phyloP scores from a whole-genome alignment of 2,797 vertebrate species.

The Ispidina lecontei region DNA sequence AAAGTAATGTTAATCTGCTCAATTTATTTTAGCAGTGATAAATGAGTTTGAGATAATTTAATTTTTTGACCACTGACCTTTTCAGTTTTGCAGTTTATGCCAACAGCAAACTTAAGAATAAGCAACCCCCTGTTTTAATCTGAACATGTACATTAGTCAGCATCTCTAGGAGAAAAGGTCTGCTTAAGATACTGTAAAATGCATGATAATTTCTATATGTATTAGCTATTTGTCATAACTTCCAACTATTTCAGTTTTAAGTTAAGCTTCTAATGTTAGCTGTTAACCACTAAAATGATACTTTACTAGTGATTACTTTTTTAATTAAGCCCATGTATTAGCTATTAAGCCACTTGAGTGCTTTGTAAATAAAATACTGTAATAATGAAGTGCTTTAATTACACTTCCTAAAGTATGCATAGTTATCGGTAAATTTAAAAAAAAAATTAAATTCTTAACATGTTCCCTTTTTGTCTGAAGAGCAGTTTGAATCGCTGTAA shows the following conservation, averaged over 20 bases:
- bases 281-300: conserved; percentile 73
- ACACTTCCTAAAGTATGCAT: conserved; percentile 61
- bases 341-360: conserved; percentile 74
- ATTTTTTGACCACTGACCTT: conserved; percentile 49
- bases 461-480: conserved; percentile 59
- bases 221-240: conserved; percentile 67
- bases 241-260: conserved; percentile 51
- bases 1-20: conserved; percentile 14
- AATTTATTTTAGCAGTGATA: conserved; percentile 38
- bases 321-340: conserved; percentile 77
- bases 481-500: conserved; percentile 66
- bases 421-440: conserved; percentile 69
- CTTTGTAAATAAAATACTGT: conserved; percentile 77
- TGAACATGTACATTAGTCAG: not conserved
- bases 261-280: conserved; percentile 66
- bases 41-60: conserved; percentile 37
- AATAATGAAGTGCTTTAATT: conserved; percentile 79
- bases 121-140: not conserved
- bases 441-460: conserved; percentile 52
- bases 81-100: conserved; percentile 30
- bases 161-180: conserved; percentile 45
- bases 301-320: conserved; percentile 79
- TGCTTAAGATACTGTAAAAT: conserved; percentile 57
- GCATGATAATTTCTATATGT: conserved; percentile 40
- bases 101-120: conserved; percentile 19